Percentiles rank a stretch among this genome's conserved stretches.
Conservation (phyloP, 2,797 vertebrate genomes). For the Furcifer pardalis region DNA sequence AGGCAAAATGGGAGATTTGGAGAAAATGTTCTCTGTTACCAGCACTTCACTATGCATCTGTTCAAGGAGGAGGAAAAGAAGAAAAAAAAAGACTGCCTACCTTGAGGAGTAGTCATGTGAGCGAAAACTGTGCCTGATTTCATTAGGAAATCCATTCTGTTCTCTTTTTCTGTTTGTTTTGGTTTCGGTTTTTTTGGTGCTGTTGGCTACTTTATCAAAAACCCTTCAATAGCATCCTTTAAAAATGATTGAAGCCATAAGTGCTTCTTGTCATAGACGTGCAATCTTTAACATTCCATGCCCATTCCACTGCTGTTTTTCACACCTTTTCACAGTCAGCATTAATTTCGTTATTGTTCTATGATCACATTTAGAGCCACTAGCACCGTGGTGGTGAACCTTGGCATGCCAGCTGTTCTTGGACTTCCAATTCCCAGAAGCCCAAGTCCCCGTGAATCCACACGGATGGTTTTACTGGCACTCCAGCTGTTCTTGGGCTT, state of each 20-base stretch:
- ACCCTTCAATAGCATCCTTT: conserved; percentile 83
- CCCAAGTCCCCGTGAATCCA: too few relatives aligned
- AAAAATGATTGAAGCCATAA: conserved; percentile 81
- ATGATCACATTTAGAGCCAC: conserved; percentile 93
- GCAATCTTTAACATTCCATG: conserved; percentile 99
- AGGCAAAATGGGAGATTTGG: conserved; percentile 76
- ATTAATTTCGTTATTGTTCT: conserved; percentile 86
- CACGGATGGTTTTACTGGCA: too few relatives aligned
- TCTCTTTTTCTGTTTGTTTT: too few relatives aligned
- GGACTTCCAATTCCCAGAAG: too few relatives aligned
- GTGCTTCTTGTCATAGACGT: conserved; percentile 93
- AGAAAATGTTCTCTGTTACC: conserved; percentile 80
- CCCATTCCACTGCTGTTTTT: conserved; percentile 83
- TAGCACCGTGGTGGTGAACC: too few relatives aligned
- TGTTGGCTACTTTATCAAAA: conserved; percentile 92
- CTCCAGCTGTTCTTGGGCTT: too few relatives aligned
- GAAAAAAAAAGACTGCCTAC: conserved; percentile 75
- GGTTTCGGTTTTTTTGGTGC: conserved; percentile 94
- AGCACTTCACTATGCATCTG: conserved; percentile 86
- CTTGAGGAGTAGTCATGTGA: conserved; percentile 81
- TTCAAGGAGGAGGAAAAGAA: conserved; percentile 67
- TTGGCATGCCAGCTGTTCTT: too few relatives aligned
- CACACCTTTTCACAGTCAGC: conserved; percentile 88
- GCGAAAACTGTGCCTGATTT: conserved; percentile 93
- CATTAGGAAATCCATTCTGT: conserved; percentile 91